A percentile compares a stretch with the other conserved stretches of the same genome.
These are phyloP conservation scores for Cryptocheilus praepositus DNA, from an alignment of 2,888 invertebrate species.

Conservation along the genomic window DNA sequence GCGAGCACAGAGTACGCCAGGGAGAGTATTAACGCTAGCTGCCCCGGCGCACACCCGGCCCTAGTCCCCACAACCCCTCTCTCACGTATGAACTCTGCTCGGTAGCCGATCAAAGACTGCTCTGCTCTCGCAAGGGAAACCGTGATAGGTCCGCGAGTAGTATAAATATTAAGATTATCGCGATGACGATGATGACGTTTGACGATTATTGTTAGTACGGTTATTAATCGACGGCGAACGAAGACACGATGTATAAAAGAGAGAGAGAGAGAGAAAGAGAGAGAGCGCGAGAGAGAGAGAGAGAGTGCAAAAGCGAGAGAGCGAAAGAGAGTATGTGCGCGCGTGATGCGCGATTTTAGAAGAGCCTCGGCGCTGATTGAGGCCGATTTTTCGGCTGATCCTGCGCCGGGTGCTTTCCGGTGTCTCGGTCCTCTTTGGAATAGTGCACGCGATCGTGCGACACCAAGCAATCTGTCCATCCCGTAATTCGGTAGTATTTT, in stretches of 20 bases:
- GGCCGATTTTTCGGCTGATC: not conserved
- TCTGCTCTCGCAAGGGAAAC: slow-evolving; percentile 39
- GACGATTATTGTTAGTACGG: slow-evolving; percentile 10
- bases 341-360: slow-evolving; percentile 23
- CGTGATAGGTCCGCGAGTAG: slow-evolving; percentile 45
- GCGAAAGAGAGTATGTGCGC: slow-evolving; percentile 13
- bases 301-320: not conserved
- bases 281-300: slow-evolving; percentile 8
- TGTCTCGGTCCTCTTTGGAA: slow-evolving; percentile 50
- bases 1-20: not conserved
- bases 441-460: slow-evolving; percentile 55
- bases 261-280: slow-evolving; percentile 13
- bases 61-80: not conserved
- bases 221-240: slow-evolving; percentile 14
- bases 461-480: slow-evolving; percentile 72
- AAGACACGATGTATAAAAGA: slow-evolving; percentile 29
- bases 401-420: slow-evolving; percentile 28
- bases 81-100: not conserved
- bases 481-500: slow-evolving; percentile 72
- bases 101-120: slow-evolving; percentile 46
- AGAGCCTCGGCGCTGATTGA: slow-evolving; percentile 44
- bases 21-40: not conserved
- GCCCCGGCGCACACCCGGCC: slow-evolving; percentile 2
- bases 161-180: slow-evolving; percentile 40
- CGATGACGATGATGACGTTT: slow-evolving; percentile 12